These are phyloP conservation scores for Rynchops niger DNA, from an alignment of 2,113 vertebrate species.

Conservation along the genomic window DNA sequence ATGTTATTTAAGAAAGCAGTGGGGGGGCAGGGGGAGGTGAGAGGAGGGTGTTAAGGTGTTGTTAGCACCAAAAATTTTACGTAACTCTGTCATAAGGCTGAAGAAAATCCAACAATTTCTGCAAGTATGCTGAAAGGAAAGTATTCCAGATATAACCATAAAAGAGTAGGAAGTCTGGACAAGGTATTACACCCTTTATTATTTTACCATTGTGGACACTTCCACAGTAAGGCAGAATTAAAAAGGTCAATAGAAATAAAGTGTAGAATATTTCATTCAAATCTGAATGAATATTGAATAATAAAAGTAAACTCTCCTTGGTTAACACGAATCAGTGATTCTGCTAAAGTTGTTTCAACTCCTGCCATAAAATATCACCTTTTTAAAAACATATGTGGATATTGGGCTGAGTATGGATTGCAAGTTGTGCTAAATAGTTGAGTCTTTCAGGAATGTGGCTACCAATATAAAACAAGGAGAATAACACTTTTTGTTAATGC, in stretches of 20 bases:
- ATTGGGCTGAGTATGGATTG: background rate
- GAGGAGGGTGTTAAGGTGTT: accelerated
- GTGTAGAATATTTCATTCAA: background rate
- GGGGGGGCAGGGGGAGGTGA: accelerated
- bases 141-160: background rate
- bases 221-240: background rate
- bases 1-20: background rate
- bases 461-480: background rate
- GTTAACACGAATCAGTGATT: background rate
- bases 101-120: background rate
- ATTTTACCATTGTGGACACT: background rate
- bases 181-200: background rate
- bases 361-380: background rate
- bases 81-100: background rate
- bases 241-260: background rate
- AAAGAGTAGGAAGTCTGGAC: background rate
- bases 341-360: background rate
- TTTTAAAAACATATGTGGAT: background rate
- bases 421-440: background rate
- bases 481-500: background rate
- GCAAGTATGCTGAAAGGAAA: background rate
- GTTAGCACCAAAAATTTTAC: background rate
- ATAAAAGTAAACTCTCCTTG: background rate
- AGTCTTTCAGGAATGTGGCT: background rate
- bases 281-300: background rate